Evolutionary conservation across 2,113 vertebrate species (phyloP).

Genomic region (Menura novaehollandiae): DNA sequence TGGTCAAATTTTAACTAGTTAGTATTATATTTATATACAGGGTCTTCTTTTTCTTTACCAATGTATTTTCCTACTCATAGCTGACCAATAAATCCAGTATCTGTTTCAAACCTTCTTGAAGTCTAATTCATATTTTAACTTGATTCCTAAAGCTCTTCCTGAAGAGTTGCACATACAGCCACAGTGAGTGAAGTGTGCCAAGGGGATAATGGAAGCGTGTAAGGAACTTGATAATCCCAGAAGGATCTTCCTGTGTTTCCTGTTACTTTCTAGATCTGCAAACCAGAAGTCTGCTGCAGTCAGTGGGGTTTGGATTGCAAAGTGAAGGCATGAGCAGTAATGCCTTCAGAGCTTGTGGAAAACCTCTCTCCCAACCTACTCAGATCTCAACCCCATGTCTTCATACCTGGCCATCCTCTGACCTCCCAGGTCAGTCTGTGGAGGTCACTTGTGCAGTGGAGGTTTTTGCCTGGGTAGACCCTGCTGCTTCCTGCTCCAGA

Average conservation of each 20-base stretch:
- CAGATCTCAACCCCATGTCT: fast-evolving
- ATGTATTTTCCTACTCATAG: slow-evolving; percentile 99
- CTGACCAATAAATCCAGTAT: slow-evolving; percentile 98
- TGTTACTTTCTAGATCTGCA: background rate
- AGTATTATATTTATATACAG: slow-evolving; percentile 94
- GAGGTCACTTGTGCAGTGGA: background rate
- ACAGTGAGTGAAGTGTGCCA: background rate
- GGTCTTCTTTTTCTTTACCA: slow-evolving; percentile 95
- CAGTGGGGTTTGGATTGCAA: background rate
- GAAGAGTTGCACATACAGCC: background rate
- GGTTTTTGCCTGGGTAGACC: background rate
- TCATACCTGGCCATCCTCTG: background rate
- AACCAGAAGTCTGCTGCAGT: background rate
- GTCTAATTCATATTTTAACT: slow-evolving; percentile 77
- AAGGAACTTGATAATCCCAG: background rate
- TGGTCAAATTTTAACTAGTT: slow-evolving; percentile 90
- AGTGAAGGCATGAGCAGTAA: background rate
- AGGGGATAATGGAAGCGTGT: background rate
- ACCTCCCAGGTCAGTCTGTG: no score
- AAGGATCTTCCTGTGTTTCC: background rate
- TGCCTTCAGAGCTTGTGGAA: background rate
- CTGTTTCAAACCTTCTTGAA: slow-evolving; percentile 88
- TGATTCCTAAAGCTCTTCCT: background rate
- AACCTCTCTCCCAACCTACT: background rate
- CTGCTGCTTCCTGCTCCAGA: background rate